Evolutionary conservation across 2,888 invertebrate genomes (phyloP), one percentile per base, ranked within the genome.

Genomic region (Drosophila paranaensis): DNA sequence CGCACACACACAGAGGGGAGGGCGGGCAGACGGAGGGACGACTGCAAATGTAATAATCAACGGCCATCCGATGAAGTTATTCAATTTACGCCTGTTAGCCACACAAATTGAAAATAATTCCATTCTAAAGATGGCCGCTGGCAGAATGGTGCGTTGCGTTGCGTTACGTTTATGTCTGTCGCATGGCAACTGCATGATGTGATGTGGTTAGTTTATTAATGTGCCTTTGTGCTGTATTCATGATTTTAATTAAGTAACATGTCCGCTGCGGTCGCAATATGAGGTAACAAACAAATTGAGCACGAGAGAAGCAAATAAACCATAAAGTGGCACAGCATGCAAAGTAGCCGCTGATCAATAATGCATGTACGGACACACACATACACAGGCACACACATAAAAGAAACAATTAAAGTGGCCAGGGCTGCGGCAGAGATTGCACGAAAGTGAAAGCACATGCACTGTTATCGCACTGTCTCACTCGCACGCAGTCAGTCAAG

Each of bases 361-460:
- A 72, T 33, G 14, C 54, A 61, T 61, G 37, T 42, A 61, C 20
- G 27, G 16, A 39, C 39, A 25, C 13, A 14, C 42, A 9, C 35
- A 60, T 55, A 42, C n/a, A 42, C 25, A 30, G 30, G 43, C 11
- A 40, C 10, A 13, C 30, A 39, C 13, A 35, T 65, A 66, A 74
- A 75, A 60, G 46, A 60, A 61, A 78, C 55, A 81, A 48, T 55
- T 60, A 66, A 37, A 16, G 60, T 25, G 16, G 45, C 60, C 62
- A 69, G 61, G 53, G 71, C 57, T 40, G 6, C 30, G 50, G 54
- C 63, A 58, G 50, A 45, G 20, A 20, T 54, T 39, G 56, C 42
- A 56, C 54, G 85, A 86, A 86, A 86, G 85, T 86, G 89, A 86
- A 89, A 89, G 88, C 84, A 77, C 64, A 58, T 54, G 55, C 45